A percentile compares a stretch with the other conserved stretches of the same genome.
Conservation (phyloP, 2,113 vertebrate genomes). For the Balaeniceps rex region DNA sequence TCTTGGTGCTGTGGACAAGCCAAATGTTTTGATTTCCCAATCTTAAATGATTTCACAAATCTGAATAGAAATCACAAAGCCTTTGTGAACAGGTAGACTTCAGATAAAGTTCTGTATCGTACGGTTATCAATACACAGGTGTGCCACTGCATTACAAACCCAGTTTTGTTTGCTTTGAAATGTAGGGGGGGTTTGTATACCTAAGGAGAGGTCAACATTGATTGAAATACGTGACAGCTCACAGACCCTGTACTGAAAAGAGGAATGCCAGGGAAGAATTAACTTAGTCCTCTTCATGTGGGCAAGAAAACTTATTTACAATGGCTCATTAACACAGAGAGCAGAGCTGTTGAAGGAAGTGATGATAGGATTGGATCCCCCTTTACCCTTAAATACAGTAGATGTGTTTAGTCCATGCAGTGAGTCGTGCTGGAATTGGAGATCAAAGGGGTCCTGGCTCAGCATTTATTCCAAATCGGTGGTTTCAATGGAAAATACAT, state of each 20-base stretch:
- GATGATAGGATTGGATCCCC: neutral
- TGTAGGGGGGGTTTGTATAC: too few species aligned
- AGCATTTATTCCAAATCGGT: neutral
- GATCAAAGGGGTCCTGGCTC: neutral
- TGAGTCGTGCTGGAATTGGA: neutral
- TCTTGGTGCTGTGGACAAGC: neutral
- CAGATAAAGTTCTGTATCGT: neutral
- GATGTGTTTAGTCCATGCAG: neutral
- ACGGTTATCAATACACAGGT: accelerated
- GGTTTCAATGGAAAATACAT: neutral
- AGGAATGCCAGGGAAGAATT: neutral
- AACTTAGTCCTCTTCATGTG: neutral
- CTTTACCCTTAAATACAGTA: neutral
- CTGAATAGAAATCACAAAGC: neutral
- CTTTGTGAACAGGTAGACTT: neutral
- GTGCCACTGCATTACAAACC: too few species aligned
- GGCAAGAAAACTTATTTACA: neutral
- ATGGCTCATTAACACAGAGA: neutral
- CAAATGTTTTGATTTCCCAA: neutral
- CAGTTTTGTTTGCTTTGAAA: neutral
- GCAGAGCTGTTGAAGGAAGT: neutral
- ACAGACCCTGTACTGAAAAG: neutral
- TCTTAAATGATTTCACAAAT: neutral
- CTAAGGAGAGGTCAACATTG: neutral
- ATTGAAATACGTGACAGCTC: neutral